These are phyloP conservation scores for Microchirus variegatus DNA, from an alignment of 2,797 vertebrate genomes.

Conservation along the genomic window DNA sequence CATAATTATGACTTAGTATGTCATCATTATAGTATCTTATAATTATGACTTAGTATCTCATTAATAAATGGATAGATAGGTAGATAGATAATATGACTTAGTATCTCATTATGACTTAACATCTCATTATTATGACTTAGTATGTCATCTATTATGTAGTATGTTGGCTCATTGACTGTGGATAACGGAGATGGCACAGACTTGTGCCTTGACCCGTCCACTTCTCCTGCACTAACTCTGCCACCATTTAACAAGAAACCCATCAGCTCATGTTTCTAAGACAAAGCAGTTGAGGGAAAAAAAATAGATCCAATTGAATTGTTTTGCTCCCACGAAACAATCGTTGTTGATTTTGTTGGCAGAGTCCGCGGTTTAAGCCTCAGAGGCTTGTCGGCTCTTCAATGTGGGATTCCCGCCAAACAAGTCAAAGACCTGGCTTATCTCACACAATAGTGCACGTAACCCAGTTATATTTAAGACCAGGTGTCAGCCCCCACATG, in stretches of 20 bases:
- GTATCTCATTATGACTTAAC: too few species aligned
- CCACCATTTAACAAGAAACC: constrained; percentile 14
- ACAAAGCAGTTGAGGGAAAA: constrained; percentile 6
- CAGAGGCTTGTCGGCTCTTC: constrained; percentile 23
- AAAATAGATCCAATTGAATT: constrained; percentile 43
- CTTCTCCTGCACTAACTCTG: neutral
- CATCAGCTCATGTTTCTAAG: constrained; percentile 32
- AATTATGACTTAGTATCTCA: too few species aligned
- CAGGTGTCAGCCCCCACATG: constrained; percentile 27
- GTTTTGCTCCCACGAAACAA: constrained; percentile 37
- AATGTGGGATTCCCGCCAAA: constrained; percentile 51
- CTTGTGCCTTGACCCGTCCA: neutral
- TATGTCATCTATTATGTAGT: too few species aligned
- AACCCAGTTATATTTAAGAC: constrained; percentile 51
- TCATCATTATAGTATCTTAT: too few species aligned
- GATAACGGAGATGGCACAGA: neutral
- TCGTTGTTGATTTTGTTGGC: constrained; percentile 10
- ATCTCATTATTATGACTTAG: too few species aligned
- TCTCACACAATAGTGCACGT: constrained; percentile 47
- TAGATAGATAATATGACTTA: too few species aligned
- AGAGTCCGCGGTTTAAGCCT: constrained; percentile 29
- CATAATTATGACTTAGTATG: too few species aligned
- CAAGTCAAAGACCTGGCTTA: constrained; percentile 56
- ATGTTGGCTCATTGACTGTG: neutral
- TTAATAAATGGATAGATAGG: too few species aligned